phyloP scores from a whole-genome alignment of 2,113 vertebrate species.

The Terrapene triunguis region DNA sequence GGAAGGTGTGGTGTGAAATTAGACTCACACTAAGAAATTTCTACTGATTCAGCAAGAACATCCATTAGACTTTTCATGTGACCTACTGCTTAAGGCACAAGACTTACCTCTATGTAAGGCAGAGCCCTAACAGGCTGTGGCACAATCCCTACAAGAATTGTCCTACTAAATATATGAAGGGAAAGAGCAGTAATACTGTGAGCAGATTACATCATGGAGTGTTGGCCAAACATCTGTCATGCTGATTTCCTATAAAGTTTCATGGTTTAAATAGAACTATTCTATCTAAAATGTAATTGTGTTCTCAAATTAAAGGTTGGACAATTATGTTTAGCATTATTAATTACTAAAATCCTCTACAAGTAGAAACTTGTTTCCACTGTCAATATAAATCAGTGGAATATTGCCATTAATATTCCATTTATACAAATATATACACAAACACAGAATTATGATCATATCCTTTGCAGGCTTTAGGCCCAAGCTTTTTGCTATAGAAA shows the following conservation, averaged over 20 bases:
- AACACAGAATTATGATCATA: neutral
- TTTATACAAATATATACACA: neutral
- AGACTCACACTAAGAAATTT: neutral
- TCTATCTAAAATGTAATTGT: conserved; percentile 33
- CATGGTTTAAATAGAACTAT: neutral
- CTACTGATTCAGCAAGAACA: neutral
- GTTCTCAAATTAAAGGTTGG: conserved; percentile 36
- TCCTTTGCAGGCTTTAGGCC: neutral
- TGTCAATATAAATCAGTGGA: neutral
- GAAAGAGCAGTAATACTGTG: neutral
- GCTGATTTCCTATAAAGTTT: neutral
- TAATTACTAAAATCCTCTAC: neutral
- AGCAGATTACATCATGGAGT: neutral
- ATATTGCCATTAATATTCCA: neutral
- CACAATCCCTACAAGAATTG: neutral
- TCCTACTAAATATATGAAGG: neutral
- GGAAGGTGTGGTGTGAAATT: neutral
- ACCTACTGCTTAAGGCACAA: neutral
- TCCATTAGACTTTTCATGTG: neutral
- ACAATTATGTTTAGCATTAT: neutral
- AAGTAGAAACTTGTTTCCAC: conserved; percentile 25
- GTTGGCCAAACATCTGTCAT: conserved; percentile 8
- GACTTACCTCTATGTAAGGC: neutral
- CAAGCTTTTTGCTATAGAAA: neutral
- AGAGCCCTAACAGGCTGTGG: neutral